Conservation (phyloP, 2,888 invertebrate genomes). For the Stenolophus ochropezus region DNA sequence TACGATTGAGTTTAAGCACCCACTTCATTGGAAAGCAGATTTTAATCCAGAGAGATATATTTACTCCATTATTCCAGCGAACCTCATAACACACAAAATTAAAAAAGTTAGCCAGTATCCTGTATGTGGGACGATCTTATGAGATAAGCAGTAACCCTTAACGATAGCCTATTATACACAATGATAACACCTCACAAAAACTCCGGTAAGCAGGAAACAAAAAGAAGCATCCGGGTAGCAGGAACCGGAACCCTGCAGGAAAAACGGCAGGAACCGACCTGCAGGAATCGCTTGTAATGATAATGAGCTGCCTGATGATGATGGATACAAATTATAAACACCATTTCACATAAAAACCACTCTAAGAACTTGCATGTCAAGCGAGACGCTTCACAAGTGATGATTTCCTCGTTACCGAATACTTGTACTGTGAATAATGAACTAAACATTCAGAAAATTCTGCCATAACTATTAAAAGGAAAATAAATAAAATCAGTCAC, state of each 20-base stretch:
- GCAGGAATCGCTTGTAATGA: background rate
- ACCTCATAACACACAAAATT: background rate
- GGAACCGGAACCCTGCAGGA: background rate
- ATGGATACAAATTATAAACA: constrained; percentile 12
- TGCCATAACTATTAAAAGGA: too few relatives aligned
- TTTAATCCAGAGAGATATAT: background rate
- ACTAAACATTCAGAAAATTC: too few relatives aligned
- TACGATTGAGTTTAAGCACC: too few relatives aligned
- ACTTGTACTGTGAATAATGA: too few relatives aligned
- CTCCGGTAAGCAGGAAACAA: constrained; percentile 3
- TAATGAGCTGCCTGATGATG: constrained; percentile 1
- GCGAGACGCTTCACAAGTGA: too few relatives aligned
- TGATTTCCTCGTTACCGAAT: too few relatives aligned
- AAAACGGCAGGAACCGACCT: background rate
- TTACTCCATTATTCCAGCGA: background rate
- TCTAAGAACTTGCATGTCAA: too few relatives aligned
- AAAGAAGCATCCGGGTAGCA: background rate
- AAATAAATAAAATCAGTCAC: too few relatives aligned
- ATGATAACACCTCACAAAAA: constrained; percentile 13
- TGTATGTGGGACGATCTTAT: background rate
- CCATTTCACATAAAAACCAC: too few relatives aligned
- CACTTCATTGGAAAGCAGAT: too few relatives aligned
- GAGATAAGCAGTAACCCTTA: background rate
- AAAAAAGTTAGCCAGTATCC: background rate
- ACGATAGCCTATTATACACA: background rate